Conservation (phyloP, 2,113 vertebrate genomes). For the Chlorodrepanis virens region DNA sequence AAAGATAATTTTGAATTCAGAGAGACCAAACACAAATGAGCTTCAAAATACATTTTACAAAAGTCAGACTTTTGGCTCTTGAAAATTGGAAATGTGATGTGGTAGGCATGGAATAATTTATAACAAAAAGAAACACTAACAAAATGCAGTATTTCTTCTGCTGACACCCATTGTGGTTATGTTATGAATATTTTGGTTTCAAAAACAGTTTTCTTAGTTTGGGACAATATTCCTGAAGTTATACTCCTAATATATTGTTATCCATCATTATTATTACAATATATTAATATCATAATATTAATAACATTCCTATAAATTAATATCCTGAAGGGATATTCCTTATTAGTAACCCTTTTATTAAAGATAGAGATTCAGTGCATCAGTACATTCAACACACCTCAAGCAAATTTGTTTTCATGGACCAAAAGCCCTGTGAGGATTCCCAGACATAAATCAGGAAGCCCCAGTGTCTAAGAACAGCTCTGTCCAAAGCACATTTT, state of each 20-base stretch:
- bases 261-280: too few species aligned
- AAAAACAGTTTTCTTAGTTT: background rate
- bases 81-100: background rate
- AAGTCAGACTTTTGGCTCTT: background rate
- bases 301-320: background rate
- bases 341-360: background rate
- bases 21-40: background rate
- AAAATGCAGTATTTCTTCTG: background rate
- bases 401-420: background rate
- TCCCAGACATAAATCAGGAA: background rate
- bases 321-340: background rate
- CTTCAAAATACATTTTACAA: background rate
- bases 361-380: background rate
- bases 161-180: background rate
- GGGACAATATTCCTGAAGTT: background rate
- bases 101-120: background rate
- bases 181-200: background rate
- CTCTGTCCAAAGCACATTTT: background rate
- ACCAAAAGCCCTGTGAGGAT: background rate
- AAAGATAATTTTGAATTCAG: background rate
- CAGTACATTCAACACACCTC: background rate
- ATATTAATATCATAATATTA: background rate
- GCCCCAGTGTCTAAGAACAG: background rate
- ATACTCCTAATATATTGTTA: too few species aligned
- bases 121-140: background rate